Evolutionary conservation across 2,113 vertebrate genomes (phyloP).

Genomic region (Dipodomys ordii): DNA sequence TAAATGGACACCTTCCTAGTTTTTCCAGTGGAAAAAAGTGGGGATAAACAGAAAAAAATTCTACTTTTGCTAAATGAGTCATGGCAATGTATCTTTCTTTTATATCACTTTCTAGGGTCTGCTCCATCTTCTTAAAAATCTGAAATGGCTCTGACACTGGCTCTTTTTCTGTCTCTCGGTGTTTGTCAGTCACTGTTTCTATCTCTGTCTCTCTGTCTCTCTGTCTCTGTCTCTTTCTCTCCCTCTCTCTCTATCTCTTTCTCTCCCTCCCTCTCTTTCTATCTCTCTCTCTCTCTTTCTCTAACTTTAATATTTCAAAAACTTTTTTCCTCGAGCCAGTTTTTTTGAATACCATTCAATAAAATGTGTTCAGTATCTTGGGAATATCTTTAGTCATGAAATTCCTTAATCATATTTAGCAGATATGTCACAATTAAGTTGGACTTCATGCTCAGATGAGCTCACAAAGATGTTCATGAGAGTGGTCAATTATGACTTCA

Average conservation of each 20-base stretch:
- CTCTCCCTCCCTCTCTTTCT: no score
- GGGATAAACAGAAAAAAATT: background rate
- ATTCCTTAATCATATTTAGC: slow-evolving; percentile 77
- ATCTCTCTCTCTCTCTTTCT: no score
- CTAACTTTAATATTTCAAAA: slow-evolving; percentile 48
- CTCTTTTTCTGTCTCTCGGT: no score
- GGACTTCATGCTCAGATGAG: slow-evolving; percentile 41
- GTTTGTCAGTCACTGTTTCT: no score
- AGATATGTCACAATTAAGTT: slow-evolving; percentile 70
- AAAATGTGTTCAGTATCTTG: slow-evolving; percentile 39
- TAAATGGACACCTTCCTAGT: slow-evolving; percentile 58
- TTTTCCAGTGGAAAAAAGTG: accelerated
- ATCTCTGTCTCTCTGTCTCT: no score
- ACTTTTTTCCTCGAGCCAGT: background rate
- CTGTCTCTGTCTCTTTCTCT: no score
- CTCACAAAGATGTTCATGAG: slow-evolving; percentile 45
- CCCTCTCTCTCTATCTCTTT: no score
- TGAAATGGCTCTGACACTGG: no score
- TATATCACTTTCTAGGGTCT: slow-evolving; percentile 57
- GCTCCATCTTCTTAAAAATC: slow-evolving; percentile 8
- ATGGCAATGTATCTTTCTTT: slow-evolving; percentile 31
- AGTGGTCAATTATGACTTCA: slow-evolving; percentile 61
- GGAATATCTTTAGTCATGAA: slow-evolving; percentile 72
- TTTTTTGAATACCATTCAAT: slow-evolving; percentile 34
- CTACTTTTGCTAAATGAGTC: background rate